Percentiles rank a stretch among this genome's conserved stretches.
phyloP scores from a whole-genome alignment of 2,797 vertebrate species.

The Acanthiza pusilla region DNA sequence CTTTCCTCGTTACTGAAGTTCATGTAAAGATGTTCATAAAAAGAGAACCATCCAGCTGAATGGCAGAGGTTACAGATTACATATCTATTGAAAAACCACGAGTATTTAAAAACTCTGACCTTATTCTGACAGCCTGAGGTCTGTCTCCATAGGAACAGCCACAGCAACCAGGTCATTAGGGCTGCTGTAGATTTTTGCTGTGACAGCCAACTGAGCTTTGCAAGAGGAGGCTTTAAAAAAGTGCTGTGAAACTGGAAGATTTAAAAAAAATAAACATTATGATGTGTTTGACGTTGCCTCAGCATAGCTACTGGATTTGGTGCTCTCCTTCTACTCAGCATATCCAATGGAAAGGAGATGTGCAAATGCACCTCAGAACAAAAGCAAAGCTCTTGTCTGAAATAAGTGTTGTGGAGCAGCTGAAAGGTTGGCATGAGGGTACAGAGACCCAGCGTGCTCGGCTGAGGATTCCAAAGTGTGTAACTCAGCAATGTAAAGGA shows the following conservation, averaged over 20 bases:
- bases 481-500: background rate
- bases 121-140: background rate
- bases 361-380: background rate
- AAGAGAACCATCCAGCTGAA: background rate
- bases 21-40: background rate
- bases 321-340: background rate
- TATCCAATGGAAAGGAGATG: background rate
- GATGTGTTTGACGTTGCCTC: background rate
- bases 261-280: background rate
- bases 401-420: background rate
- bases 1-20: background rate
- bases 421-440: background rate
- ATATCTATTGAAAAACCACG: fast-evolving
- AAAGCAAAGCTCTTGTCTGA: background rate
- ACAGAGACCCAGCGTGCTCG: background rate
- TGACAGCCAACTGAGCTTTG: background rate
- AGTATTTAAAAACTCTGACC: background rate
- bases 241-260: background rate
- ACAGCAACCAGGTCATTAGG: background rate
- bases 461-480: background rate
- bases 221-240: background rate
- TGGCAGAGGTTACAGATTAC: background rate
- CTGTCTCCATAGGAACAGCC: background rate
- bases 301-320: background rate
- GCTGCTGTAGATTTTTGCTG: background rate